Evolutionary conservation across 2,888 invertebrate species (phyloP).

Genomic region (Drosophila leonis): DNA sequence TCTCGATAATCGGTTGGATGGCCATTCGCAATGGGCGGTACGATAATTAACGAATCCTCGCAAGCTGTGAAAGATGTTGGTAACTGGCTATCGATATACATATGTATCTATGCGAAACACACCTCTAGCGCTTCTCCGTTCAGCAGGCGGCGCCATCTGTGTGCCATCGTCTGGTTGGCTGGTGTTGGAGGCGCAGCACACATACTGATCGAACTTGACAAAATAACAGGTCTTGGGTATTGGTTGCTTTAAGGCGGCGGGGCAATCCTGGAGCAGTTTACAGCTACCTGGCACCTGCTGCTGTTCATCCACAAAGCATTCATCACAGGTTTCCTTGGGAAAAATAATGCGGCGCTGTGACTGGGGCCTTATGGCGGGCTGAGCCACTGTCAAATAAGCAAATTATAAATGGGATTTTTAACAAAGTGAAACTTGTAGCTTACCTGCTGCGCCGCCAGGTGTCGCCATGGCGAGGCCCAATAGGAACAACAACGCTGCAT

Average conservation of each 20-base stretch:
- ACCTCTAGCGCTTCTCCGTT: conserved; percentile 67
- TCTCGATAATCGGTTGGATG: conserved; percentile 40
- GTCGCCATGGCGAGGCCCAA: neutral
- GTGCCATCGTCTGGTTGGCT: conserved; percentile 4
- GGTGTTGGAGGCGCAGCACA: conserved; percentile 64
- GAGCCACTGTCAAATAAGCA: neutral
- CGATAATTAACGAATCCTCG: conserved; percentile 14
- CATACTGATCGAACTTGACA: conserved; percentile 75
- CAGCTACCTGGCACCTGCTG: conserved; percentile 58
- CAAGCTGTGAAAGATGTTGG: conserved; percentile 32
- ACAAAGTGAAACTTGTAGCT: neutral
- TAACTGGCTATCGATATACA: neutral
- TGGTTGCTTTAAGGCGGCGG: conserved; percentile 56
- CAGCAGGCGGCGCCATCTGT: neutral
- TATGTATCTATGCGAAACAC: neutral
- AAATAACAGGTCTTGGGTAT: conserved; percentile 80
- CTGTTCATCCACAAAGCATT: conserved; percentile 66
- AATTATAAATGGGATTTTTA: neutral
- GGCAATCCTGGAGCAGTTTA: conserved; percentile 68
- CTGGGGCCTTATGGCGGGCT: neutral
- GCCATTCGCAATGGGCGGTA: conserved; percentile 29
- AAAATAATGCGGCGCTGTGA: neutral
- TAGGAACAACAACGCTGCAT: conserved; percentile 12
- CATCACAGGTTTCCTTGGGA: conserved; percentile 44
- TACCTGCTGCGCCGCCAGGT: conserved; percentile 21